phyloP scores from a whole-genome alignment of 1,140 invertebrate genomes.

The Drepana arcuata region DNA sequence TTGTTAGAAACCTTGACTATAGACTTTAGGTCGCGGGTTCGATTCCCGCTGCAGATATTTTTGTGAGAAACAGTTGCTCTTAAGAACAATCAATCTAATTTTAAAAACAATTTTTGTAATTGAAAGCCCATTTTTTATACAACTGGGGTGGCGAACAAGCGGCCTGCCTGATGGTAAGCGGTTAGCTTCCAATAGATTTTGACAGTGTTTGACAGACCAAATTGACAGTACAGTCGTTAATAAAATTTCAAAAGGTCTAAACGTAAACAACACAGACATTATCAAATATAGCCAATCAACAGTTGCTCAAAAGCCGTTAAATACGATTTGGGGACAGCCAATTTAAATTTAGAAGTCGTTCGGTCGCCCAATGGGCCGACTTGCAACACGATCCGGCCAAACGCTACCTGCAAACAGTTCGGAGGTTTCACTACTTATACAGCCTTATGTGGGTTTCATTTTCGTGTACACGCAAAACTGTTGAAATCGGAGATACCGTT shows the following conservation, averaged over 20 bases:
- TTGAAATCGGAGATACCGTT: too few species aligned
- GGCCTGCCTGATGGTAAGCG: too few species aligned
- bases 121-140: too few species aligned
- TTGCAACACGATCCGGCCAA: constrained; percentile 39
- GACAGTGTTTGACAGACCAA: background rate
- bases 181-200: too few species aligned
- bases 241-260: background rate
- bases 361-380: constrained; percentile 22
- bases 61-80: too few species aligned
- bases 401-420: constrained; percentile 47
- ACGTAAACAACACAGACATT: background rate
- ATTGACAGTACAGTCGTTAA: background rate
- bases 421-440: constrained; percentile 30
- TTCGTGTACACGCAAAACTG: constrained; percentile 37
- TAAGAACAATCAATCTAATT: too few species aligned
- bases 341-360: constrained; percentile 37
- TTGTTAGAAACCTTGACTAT: too few species aligned
- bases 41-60: too few species aligned
- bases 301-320: constrained; percentile 22
- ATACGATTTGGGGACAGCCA: constrained; percentile 32
- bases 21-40: too few species aligned
- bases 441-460: constrained; percentile 34
- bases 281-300: constrained; percentile 18
- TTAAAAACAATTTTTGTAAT: too few species aligned
- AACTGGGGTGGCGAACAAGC: too few species aligned